These are phyloP conservation scores for Drosophila suboccidentalis DNA, from an alignment of 2,888 invertebrate genomes.

Conservation along the genomic window DNA sequence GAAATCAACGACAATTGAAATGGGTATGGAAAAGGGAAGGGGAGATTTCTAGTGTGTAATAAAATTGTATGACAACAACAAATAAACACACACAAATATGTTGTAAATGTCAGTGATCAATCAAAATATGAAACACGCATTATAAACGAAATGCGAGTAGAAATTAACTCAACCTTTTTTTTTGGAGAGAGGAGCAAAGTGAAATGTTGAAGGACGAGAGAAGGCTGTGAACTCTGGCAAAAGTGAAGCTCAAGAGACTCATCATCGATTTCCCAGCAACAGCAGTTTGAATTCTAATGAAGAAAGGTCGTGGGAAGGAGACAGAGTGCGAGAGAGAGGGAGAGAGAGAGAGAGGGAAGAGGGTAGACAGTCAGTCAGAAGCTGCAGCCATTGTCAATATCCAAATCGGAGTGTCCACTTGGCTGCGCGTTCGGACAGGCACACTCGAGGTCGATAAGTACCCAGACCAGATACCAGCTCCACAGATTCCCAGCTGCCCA, in stretches of 20 bases:
- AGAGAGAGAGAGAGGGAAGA: too few relatives aligned
- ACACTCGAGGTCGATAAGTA: constrained; percentile 71
- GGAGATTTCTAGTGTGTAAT: constrained; percentile 57
- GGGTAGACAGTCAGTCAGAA: constrained; percentile 33
- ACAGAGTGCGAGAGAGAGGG: too few relatives aligned
- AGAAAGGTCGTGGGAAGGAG: constrained; percentile 50
- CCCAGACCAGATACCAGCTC: constrained; percentile 45
- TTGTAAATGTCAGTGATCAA: constrained; percentile 84
- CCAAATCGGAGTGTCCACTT: constrained; percentile 76
- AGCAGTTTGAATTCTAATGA: constrained; percentile 70
- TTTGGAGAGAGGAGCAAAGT: neutral
- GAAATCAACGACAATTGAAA: constrained; percentile 52
- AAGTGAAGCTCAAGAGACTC: constrained; percentile 54
- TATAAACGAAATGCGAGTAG: constrained; percentile 26
- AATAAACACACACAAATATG: constrained; percentile 64
- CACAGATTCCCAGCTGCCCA: constrained; percentile 1
- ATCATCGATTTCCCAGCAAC: constrained; percentile 53
- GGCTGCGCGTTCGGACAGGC: constrained; percentile 73
- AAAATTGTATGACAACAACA: constrained; percentile 56
- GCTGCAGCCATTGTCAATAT: constrained; percentile 73
- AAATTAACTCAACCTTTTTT: constrained; percentile 42
- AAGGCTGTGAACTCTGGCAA: constrained; percentile 45
- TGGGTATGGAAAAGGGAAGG: constrained; percentile 28
- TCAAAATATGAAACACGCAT: constrained; percentile 77
- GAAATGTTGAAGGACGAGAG: constrained; percentile 41